A percentile compares a stretch with the other conserved stretches of the same genome.
phyloP scores from a whole-genome alignment of 2,888 invertebrate species.

The Liodrosophila aerea region DNA sequence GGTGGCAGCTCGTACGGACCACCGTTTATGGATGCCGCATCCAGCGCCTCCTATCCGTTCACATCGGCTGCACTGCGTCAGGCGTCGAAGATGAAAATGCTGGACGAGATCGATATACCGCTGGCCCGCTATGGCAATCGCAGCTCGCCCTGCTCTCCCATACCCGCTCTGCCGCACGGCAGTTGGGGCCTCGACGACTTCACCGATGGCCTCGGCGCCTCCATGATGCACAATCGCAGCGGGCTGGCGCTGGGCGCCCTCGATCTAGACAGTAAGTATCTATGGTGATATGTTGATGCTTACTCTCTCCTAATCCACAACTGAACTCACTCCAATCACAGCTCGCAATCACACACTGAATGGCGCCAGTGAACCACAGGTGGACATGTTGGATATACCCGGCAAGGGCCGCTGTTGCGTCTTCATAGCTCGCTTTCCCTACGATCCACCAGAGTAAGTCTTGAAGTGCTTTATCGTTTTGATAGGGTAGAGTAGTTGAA shows the following conservation, averaged over 20 bases:
- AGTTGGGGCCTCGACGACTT: constrained; percentile 86
- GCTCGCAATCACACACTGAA: constrained; percentile 83
- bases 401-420: constrained; percentile 96
- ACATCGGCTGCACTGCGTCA: constrained; percentile 86
- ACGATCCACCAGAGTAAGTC: constrained; percentile 87
- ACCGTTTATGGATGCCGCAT: constrained; percentile 79
- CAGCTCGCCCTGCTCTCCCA: constrained; percentile 87
- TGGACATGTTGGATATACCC: constrained; percentile 96
- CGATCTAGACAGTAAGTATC: constrained; percentile 81
- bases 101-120: constrained; percentile 89
- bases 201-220: constrained; percentile 85
- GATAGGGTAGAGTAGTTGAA: too few relatives aligned
- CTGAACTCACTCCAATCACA: constrained; percentile 33
- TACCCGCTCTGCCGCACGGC: constrained; percentile 85
- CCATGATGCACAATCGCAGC: constrained; percentile 85
- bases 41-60: constrained; percentile 84
- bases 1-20: constrained; percentile 72
- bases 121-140: constrained; percentile 85
- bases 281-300: not conserved
- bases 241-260: constrained; percentile 83
- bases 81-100: constrained; percentile 87
- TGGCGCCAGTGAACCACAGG: constrained; percentile 87
- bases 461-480: fast-evolving
- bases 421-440: constrained; percentile 92
- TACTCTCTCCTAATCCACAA: not conserved